Base-by-base conservation (phyloP, 1,140 invertebrate species). In the Dolichoris vasculosae region DNA sequence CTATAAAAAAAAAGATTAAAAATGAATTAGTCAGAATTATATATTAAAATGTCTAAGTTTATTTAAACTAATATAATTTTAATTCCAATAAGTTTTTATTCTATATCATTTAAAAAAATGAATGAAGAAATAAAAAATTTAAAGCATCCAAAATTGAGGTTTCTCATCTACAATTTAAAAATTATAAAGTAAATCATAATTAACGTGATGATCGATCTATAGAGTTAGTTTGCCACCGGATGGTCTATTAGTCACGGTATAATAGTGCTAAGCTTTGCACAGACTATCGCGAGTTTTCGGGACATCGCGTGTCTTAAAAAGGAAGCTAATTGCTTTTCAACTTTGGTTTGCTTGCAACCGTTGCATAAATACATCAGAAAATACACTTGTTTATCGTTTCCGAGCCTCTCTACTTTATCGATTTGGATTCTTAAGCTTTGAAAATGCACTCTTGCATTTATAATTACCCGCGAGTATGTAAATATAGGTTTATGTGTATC, bases 311-410 rank as follows among this genome's bases (percentile, higher is more conserved):
- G 48, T 20, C 30, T 30, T 40, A 40, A 20, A 84, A 80, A 26
- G 63, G 32, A 84, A 84, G 46, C 63, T 84, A 84, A 83, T 83
- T 84, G 79, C 75, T 84, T 43, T 43, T 15, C 23, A 26, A 73
- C 55, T 63, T 20, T 63, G 23, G 67, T 30, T 20, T 43, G 40
- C 79, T 13, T 67, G 26, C 73, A 1, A 43, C 46, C n/a, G 32
- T 71, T 26, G 38, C 69, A 82, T 82, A 23, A 32, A 46, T 71
- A 51, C 11, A 51, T 51, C 23, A 71, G 23, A 26, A 43, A 15
- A 20, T 43, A 38, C 26, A 71, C 30, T 40, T 69, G 32, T 35
- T 35, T 35, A 38, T 35, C 15, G 15, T 9, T 55, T 55, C 20
- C 20, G 43, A 46, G 43, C 30, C 8, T 64, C 30, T 8, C 23